Evolutionary conservation across 2,797 vertebrate genomes (phyloP).

Genomic region (Sebastes nivosus): DNA sequence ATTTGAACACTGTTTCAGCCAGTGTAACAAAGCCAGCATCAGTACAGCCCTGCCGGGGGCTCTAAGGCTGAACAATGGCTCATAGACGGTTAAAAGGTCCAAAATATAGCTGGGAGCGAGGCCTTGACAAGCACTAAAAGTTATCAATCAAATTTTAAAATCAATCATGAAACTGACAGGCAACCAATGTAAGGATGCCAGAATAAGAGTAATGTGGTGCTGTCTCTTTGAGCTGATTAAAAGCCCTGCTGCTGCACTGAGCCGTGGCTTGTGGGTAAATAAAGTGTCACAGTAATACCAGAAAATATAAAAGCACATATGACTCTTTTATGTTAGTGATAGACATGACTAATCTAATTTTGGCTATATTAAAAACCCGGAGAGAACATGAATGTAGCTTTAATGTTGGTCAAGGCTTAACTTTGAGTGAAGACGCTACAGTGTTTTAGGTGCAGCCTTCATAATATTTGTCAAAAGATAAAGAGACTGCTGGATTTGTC

Average conservation of each 20-base stretch:
- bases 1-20: slow-evolving; percentile 39
- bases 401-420: not conserved
- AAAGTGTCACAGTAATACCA: slow-evolving; percentile 23
- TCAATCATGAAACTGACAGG: slow-evolving; percentile 64
- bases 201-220: slow-evolving; percentile 51
- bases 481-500: slow-evolving; percentile 9
- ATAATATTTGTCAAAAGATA: not conserved
- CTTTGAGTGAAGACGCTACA: not conserved
- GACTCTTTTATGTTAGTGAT: not conserved
- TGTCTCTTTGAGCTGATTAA: slow-evolving; percentile 56
- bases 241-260: slow-evolving; percentile 9
- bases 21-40: slow-evolving; percentile 30
- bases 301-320: not conserved
- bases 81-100: slow-evolving; percentile 53
- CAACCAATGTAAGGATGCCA: slow-evolving; percentile 53
- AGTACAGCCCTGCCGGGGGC: slow-evolving; percentile 14
- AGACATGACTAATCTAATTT: not conserved
- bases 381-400: not conserved
- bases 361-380: not conserved
- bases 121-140: slow-evolving; percentile 50
- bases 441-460: not conserved
- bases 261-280: slow-evolving; percentile 11
- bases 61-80: slow-evolving; percentile 47
- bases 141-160: slow-evolving; percentile 70
- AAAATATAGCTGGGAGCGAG: slow-evolving; percentile 40